Percentiles rank a stretch among this genome's conserved stretches.
Evolutionary conservation across 2,888 invertebrate genomes (phyloP).

Genomic region (Liodrosophila aerea): DNA sequence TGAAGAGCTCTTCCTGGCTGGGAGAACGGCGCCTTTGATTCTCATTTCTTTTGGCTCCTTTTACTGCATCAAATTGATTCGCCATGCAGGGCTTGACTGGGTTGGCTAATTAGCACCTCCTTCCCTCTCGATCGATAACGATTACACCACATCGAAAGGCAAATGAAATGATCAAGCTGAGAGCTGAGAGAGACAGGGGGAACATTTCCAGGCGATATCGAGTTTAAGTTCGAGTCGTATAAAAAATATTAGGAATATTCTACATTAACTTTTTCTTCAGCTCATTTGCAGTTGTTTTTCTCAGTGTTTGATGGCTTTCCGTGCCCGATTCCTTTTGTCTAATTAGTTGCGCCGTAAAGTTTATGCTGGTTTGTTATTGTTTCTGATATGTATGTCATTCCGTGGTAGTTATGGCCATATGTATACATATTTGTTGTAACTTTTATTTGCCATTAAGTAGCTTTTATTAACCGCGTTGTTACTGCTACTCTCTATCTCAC

Average conservation of each 20-base stretch:
- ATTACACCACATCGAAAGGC: too few relatives aligned
- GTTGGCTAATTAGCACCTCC: conserved; percentile 12
- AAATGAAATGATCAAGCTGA: too few relatives aligned
- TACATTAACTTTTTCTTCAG: too few relatives aligned
- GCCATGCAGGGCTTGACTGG: not conserved
- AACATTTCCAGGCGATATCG: too few relatives aligned
- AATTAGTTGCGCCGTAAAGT: conserved; percentile 72
- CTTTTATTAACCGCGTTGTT: conserved; percentile 60
- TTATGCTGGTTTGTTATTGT: conserved; percentile 68
- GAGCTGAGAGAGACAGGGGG: too few relatives aligned
- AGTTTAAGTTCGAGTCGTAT: too few relatives aligned
- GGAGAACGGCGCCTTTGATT: not conserved
- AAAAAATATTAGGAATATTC: too few relatives aligned
- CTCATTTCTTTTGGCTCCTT: not conserved
- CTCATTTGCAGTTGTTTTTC: not conserved
- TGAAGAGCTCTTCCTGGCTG: conserved; percentile 9
- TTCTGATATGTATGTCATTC: conserved; percentile 34
- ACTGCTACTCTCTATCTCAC: not conserved
- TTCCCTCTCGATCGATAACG: too few relatives aligned
- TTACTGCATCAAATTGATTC: conserved; percentile 1
- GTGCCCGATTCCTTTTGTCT: conserved; percentile 24
- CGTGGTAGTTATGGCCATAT: conserved; percentile 35
- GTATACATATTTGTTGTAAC: conserved; percentile 57
- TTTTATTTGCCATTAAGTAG: conserved; percentile 76
- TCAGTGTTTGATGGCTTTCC: not conserved